Conservation (phyloP, 2,797 vertebrate genomes). For the Anabas testudineus region DNA sequence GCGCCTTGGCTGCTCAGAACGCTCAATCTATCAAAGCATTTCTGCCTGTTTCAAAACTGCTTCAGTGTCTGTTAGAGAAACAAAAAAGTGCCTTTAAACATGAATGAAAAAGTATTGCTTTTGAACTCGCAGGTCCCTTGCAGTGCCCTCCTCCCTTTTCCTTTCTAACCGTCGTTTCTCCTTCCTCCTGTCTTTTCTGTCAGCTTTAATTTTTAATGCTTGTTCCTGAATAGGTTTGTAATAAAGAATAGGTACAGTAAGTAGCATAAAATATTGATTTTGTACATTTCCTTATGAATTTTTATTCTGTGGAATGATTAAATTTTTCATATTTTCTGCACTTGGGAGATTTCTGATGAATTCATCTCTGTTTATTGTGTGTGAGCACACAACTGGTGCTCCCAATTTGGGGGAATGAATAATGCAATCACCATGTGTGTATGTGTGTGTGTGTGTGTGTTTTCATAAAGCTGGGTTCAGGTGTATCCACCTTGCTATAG, state of each 20-base stretch:
- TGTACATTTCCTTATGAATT: constrained; percentile 99
- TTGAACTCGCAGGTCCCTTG: constrained; percentile 89
- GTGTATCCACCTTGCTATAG: constrained; percentile 43
- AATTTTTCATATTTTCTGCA: constrained; percentile 94
- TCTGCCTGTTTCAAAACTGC: constrained; percentile 82
- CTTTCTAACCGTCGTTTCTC: constrained; percentile 42
- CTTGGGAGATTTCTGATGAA: constrained; percentile 88
- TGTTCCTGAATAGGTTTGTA: constrained; percentile 96
- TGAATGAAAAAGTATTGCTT: constrained; percentile 91
- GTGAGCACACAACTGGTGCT: constrained; percentile 79
- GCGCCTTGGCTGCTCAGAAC: constrained; percentile 78
- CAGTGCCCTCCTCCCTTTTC: constrained; percentile 55
- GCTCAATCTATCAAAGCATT: constrained; percentile 85
- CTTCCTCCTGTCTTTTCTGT: constrained; percentile 70
- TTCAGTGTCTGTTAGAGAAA: constrained; percentile 83
- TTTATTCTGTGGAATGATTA: constrained; percentile 96
- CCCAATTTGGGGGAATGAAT: constrained; percentile 82
- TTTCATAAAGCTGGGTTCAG: constrained; percentile 47
- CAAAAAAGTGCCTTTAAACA: constrained; percentile 89
- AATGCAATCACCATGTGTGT: constrained; percentile 70
- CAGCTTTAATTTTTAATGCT: constrained; percentile 96
- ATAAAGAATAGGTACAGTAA: constrained; percentile 97
- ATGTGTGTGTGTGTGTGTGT: constrained; percentile 32
- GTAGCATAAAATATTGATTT: constrained; percentile 99
- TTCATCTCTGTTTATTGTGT: constrained; percentile 82